Evolutionary conservation across 2,797 vertebrate species (phyloP), one percentile per base, ranked within the genome.

Genomic region (Mus spretus): DNA sequence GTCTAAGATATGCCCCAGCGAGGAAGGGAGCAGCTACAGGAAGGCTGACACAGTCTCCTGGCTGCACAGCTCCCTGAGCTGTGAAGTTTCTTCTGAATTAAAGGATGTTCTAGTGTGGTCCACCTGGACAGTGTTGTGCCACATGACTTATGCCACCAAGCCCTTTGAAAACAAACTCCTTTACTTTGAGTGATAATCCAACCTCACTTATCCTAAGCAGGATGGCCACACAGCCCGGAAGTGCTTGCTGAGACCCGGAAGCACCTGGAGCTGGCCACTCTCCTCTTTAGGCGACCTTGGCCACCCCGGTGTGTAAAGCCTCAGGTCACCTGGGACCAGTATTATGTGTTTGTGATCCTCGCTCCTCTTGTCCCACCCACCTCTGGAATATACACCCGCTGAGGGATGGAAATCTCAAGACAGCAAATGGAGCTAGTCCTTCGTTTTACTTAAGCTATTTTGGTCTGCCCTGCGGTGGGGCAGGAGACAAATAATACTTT

Each of bases 231-330:
- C 95, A 57, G 8, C 85, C 97, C 84, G 90, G 96, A 97, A 96
- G 90, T 77, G 61, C 67, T 97, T 63, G n/a, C n/a, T 1, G 63
- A 80, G 96, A 93, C 93, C 94, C 90, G 87, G 96, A 97, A 97
- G 97, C 90, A 6, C 89, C 81, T 57, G 67, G n/a, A 12, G 65
- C 55, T 8, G 17, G 50, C 2, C 3, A 3, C 37, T 0, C 26
- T 0, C 22, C 26, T 14, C 12, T 17, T 53, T 24, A 12, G 28
- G 53, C 80, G 34, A 37, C 24, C 17, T 20, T 26, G 24, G 34
- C 6, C 17, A 1, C 40, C 31, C 3, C 0, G 0, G 6, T 12
- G 1, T 0, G 74, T 6, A 0, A 47, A 37, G 34, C 34, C 2
- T 67, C 9, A 0, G 1, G 4, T 20, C 3, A 10, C 26, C 12